Conservation (phyloP, 1,140 invertebrate species). For the Ectropis grisescens region DNA sequence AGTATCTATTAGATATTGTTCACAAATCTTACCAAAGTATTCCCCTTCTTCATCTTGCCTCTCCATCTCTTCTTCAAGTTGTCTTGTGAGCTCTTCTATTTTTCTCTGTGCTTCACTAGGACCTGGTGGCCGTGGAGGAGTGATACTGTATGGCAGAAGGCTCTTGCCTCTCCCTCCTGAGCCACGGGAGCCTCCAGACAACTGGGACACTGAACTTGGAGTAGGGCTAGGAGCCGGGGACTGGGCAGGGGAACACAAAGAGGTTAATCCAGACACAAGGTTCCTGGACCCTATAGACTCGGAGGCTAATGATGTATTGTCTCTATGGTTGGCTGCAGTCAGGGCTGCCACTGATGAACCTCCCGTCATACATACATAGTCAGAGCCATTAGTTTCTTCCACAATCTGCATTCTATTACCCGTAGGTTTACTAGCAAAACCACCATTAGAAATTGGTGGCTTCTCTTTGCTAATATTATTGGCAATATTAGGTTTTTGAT, state of each 20-base stretch:
- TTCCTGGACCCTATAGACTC: slow-evolving; percentile 45
- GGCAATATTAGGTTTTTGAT: slow-evolving; percentile 45
- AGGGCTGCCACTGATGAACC: slow-evolving; percentile 57
- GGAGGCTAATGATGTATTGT: slow-evolving; percentile 41
- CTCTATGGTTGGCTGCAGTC: slow-evolving; percentile 35
- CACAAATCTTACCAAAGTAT: slow-evolving; percentile 86
- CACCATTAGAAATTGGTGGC: slow-evolving; percentile 34
- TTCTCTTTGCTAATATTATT: slow-evolving; percentile 45
- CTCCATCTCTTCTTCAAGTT: slow-evolving; percentile 95
- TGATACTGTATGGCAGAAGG: slow-evolving; percentile 89
- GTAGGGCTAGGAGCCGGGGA: slow-evolving; percentile 66
- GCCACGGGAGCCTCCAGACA: slow-evolving; percentile 58
- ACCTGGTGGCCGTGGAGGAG: slow-evolving; percentile 85
- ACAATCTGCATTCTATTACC: slow-evolving; percentile 57
- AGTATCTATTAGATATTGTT: too few relatives aligned
- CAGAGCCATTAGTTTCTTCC: slow-evolving; percentile 77
- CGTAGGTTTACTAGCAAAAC: slow-evolving; percentile 28
- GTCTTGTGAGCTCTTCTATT: slow-evolving; percentile 90
- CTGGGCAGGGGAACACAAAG: slow-evolving; percentile 48
- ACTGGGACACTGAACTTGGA: slow-evolving; percentile 65
- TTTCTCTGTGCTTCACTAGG: slow-evolving; percentile 92
- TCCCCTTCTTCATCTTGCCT: slow-evolving; percentile 94
- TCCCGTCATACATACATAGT: slow-evolving; percentile 80
- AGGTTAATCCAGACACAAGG: slow-evolving; percentile 44
- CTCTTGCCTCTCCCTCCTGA: slow-evolving; percentile 77